A percentile compares a stretch with the other conserved stretches of the same genome.
phyloP scores from a whole-genome alignment of 2,113 vertebrate species.

The Circaetus gallicus region DNA sequence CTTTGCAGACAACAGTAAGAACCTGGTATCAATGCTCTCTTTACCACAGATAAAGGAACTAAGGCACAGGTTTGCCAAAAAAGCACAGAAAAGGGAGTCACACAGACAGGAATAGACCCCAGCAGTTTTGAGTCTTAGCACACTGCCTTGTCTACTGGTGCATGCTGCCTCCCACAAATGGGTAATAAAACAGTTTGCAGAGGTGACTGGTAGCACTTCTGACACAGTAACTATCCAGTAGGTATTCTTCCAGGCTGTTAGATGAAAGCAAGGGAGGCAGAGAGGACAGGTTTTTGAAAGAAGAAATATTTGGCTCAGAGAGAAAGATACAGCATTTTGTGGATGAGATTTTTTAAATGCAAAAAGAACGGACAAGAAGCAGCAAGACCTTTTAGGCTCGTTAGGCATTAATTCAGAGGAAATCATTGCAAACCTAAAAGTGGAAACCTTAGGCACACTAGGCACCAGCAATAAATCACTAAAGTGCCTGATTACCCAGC shows the following conservation, averaged over 20 bases:
- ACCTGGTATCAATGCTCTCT: not conserved
- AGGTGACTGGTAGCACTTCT: not conserved
- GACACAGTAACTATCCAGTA: not conserved
- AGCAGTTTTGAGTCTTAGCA: not conserved
- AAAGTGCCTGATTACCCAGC: not conserved
- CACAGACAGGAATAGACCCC: not conserved
- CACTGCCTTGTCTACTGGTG: not conserved
- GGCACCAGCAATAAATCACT: not conserved
- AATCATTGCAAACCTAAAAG: not conserved
- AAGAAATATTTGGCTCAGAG: not conserved
- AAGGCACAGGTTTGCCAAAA: not conserved
- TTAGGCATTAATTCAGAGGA: not conserved
- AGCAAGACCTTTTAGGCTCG: not conserved
- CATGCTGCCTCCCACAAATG: not conserved
- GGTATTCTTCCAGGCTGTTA: not conserved
- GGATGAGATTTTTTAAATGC: not conserved
- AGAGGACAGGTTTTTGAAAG: not conserved
- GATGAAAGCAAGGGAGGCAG: not conserved
- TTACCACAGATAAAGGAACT: not conserved
- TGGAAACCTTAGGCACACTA: not conserved
- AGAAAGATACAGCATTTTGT: not conserved
- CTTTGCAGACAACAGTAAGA: not conserved
- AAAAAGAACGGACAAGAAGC: not conserved
- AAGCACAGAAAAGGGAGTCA: not conserved
- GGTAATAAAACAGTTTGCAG: not conserved